Evolutionary conservation across 2,113 vertebrate genomes (phyloP).

Genomic region (Fukomys damarensis): DNA sequence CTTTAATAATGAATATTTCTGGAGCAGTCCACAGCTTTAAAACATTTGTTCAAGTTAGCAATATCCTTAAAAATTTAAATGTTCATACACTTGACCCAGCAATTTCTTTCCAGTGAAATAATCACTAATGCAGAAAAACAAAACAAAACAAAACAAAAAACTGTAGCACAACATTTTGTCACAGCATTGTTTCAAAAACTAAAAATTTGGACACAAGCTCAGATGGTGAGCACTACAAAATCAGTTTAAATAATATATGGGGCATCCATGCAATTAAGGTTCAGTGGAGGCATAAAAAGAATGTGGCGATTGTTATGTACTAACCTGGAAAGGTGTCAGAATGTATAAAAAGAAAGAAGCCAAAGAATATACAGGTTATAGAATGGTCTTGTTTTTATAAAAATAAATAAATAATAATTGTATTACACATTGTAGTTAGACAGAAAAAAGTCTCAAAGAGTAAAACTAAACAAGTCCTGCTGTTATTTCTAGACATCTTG

Average conservation of each 20-base stretch:
- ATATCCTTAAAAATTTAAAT: not conserved
- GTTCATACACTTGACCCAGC: not conserved
- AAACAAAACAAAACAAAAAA: not conserved
- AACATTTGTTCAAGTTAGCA: conserved; percentile 1
- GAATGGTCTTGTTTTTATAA: not conserved
- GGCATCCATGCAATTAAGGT: not conserved
- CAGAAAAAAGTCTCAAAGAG: not conserved
- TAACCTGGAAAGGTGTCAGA: not conserved
- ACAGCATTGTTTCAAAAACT: not conserved
- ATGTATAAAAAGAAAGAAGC: not conserved
- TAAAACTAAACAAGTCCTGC: not conserved
- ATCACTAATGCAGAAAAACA: not conserved
- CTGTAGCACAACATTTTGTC: not conserved
- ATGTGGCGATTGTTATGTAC: not conserved
- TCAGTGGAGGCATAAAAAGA: not conserved
- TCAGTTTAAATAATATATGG: conserved; percentile 35
- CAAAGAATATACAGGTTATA: not conserved
- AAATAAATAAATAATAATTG: not conserved
- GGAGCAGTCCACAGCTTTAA: not conserved
- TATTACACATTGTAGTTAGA: not conserved
- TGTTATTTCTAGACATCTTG: conserved; percentile 12
- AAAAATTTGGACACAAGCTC: not conserved
- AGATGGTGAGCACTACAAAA: not conserved
- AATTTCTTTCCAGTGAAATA: conserved; percentile 39
- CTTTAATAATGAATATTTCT: not conserved